Percentiles rank a stretch among this genome's conserved stretches.
phyloP scores from a whole-genome alignment of 35 echinoderm and acorn worm species.

The Chiridota heheva region DNA sequence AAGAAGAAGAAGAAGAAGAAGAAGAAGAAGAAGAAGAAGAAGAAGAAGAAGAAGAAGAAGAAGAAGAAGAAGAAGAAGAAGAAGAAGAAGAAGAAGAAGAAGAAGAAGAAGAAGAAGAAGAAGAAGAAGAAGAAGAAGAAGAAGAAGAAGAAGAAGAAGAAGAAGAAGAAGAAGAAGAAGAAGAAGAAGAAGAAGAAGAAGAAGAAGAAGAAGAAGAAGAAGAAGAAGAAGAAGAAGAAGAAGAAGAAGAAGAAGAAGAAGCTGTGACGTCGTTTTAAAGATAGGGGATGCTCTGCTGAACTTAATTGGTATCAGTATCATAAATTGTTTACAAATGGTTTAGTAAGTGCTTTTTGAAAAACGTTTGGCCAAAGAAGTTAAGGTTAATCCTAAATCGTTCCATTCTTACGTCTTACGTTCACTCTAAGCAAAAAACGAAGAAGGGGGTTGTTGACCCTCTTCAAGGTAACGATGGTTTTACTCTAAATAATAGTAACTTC shows the following conservation, averaged over 20 bases:
- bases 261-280: neutral
- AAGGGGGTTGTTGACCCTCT: too few relatives aligned
- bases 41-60: conserved; percentile 8
- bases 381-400: too few relatives aligned
- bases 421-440: too few relatives aligned
- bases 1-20: conserved; percentile 9
- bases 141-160: neutral
- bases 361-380: too few relatives aligned
- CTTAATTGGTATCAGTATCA: too few relatives aligned
- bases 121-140: neutral
- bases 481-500: too few relatives aligned
- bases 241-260: conserved; percentile 9
- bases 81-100: neutral
- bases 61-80: conserved; percentile 6
- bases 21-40: conserved; percentile 8
- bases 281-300: too few relatives aligned
- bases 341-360: too few relatives aligned
- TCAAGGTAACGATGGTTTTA: too few relatives aligned
- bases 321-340: too few relatives aligned
- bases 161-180: neutral
- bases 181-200: neutral
- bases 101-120: neutral
- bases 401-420: too few relatives aligned
- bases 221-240: conserved; percentile 8
- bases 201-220: neutral